Evolutionary conservation across 1,140 invertebrate genomes (phyloP).

Genomic region (Drosophila guanche): DNA sequence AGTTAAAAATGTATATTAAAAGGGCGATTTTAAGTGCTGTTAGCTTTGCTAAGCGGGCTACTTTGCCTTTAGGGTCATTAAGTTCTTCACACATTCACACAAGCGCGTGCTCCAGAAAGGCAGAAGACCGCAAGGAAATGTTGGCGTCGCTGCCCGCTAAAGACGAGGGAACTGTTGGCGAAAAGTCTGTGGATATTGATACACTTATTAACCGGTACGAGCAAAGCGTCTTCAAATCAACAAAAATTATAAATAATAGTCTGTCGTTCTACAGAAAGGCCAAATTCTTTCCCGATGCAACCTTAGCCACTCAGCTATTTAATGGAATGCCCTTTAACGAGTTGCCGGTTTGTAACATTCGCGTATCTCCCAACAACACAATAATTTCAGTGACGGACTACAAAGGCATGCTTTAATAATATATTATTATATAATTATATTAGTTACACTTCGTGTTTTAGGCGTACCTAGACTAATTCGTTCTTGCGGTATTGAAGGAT

Average conservation of each 20-base stretch:
- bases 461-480: slow-evolving; percentile 86
- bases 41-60: slow-evolving; percentile 24
- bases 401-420: slow-evolving; percentile 84
- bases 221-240: not conserved
- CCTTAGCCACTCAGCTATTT: slow-evolving; percentile 90
- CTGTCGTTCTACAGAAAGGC: slow-evolving; percentile 84
- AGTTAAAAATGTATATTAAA: slow-evolving; percentile 61
- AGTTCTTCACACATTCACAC: slow-evolving; percentile 71
- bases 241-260: slow-evolving; percentile 39
- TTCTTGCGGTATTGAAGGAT: slow-evolving; percentile 95
- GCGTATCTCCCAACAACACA: slow-evolving; percentile 93
- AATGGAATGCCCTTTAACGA: slow-evolving; percentile 91
- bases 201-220: slow-evolving; percentile 75
- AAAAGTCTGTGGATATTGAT: slow-evolving; percentile 87
- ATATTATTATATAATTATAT: not conserved
- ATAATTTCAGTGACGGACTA: slow-evolving; percentile 90
- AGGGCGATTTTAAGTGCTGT: slow-evolving; percentile 38
- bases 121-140: slow-evolving; percentile 86
- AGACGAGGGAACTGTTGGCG: slow-evolving; percentile 89
- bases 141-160: slow-evolving; percentile 85
- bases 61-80: not conserved
- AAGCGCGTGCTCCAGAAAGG: slow-evolving; percentile 83
- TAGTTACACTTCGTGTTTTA: slow-evolving; percentile 43
- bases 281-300: slow-evolving; percentile 89
- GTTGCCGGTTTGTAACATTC: slow-evolving; percentile 92